These are phyloP conservation scores for Motacilla tschutschensis DNA, from an alignment of 2,113 vertebrate species.

Conservation along the genomic window DNA sequence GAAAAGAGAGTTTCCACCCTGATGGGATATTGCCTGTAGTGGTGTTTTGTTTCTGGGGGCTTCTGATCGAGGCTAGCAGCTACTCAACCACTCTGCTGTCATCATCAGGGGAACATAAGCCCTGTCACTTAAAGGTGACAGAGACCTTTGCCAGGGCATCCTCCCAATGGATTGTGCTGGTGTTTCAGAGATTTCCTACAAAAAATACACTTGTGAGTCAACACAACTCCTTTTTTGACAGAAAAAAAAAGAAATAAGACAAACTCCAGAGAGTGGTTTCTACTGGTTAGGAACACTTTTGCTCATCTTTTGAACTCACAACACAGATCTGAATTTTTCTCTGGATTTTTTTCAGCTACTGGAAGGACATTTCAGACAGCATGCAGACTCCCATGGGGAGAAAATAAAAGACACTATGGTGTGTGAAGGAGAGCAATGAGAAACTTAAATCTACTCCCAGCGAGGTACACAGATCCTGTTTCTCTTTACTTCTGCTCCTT, in stretches of 20 bases:
- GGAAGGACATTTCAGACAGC: not conserved
- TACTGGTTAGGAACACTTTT: not conserved
- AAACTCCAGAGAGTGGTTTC: not conserved
- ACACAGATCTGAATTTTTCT: not conserved
- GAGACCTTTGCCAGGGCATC: not conserved
- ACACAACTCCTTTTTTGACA: not conserved
- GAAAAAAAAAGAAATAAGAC: not conserved
- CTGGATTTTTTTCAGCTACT: not conserved
- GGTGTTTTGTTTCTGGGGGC: not conserved
- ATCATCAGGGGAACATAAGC: not conserved
- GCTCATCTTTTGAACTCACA: not conserved
- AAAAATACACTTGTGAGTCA: not conserved
- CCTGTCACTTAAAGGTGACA: not conserved
- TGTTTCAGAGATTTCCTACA: not conserved
- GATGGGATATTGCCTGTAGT: not conserved
- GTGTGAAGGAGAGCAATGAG: not conserved
- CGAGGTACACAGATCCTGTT: not conserved
- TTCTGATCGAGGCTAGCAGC: not conserved
- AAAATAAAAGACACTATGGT: not conserved
- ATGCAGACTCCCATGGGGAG: not conserved
- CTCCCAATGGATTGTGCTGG: not conserved
- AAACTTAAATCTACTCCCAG: not conserved
- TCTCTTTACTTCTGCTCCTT: not conserved
- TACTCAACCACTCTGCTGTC: not conserved
- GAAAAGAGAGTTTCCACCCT: not conserved